phyloP scores from a whole-genome alignment of 2,888 invertebrate species.

The Leptopterna dolabrata region DNA sequence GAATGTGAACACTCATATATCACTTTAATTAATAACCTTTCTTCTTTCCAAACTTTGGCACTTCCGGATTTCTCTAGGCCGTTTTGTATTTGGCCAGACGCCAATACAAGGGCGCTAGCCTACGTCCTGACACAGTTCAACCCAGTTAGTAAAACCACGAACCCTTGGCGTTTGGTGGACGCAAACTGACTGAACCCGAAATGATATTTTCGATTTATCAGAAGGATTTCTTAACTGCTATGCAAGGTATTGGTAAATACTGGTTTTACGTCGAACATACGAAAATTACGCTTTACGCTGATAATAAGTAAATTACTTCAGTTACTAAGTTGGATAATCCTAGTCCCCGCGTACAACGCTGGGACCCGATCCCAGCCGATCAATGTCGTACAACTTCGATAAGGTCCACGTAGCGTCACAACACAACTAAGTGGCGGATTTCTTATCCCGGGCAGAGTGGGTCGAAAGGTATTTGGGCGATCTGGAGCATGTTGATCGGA shows the following conservation, averaged over 20 bases:
- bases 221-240: background rate
- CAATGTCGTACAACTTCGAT: background rate
- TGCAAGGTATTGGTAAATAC: background rate
- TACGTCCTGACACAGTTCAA: background rate
- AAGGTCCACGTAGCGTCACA: background rate
- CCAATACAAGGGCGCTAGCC: background rate
- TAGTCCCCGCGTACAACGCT: background rate
- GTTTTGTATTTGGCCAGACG: background rate
- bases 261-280: background rate
- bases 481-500: background rate
- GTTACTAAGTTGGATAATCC: background rate
- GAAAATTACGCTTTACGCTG: background rate
- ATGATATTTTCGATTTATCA: background rate
- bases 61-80: background rate
- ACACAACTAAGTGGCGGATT: background rate
- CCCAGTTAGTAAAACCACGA: background rate
- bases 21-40: background rate
- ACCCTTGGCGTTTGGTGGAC: background rate
- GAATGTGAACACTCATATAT: background rate
- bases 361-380: background rate
- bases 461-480: no score
- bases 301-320: background rate
- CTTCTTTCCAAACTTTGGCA: background rate
- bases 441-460: background rate
- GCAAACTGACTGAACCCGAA: background rate